Percentiles rank a stretch among this genome's conserved stretches.
Conservation (phyloP, 2,888 invertebrate genomes). For the Operophtera brumata region DNA sequence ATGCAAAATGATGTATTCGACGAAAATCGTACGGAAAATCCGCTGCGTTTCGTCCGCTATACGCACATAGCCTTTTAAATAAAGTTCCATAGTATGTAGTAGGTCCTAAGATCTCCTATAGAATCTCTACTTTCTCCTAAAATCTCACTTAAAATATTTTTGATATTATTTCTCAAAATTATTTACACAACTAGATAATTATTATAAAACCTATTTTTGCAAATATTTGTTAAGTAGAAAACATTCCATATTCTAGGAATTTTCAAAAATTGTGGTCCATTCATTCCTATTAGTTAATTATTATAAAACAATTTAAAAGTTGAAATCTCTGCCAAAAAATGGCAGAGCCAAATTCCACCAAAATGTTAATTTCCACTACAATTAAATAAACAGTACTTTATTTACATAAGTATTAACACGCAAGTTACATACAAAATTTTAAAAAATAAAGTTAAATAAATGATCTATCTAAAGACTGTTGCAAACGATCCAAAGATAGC, state of each 20-base stretch:
- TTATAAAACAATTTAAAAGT: too few relatives aligned
- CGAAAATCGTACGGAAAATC: neutral
- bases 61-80: neutral
- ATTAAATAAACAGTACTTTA: too few relatives aligned
- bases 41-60: neutral
- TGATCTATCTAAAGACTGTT: too few relatives aligned
- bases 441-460: too few relatives aligned
- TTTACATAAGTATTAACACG: too few relatives aligned
- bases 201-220: slow-evolving; percentile 6
- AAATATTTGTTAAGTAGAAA: neutral
- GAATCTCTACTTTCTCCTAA: slow-evolving; percentile 15
- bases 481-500: too few relatives aligned
- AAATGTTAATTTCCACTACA: too few relatives aligned
- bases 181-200: slow-evolving; percentile 13
- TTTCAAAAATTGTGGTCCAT: neutral
- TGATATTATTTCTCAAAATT: slow-evolving; percentile 13
- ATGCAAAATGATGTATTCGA: neutral
- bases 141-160: slow-evolving; percentile 16
- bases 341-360: too few relatives aligned
- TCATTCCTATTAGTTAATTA: neutral
- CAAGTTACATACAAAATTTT: too few relatives aligned
- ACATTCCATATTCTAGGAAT: slow-evolving; percentile 5
- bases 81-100: neutral
- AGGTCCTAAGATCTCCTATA: slow-evolving; percentile 8
- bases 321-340: too few relatives aligned